phyloP scores from a whole-genome alignment of 2,888 invertebrate genomes.

The Leptinotarsa haldemani region DNA sequence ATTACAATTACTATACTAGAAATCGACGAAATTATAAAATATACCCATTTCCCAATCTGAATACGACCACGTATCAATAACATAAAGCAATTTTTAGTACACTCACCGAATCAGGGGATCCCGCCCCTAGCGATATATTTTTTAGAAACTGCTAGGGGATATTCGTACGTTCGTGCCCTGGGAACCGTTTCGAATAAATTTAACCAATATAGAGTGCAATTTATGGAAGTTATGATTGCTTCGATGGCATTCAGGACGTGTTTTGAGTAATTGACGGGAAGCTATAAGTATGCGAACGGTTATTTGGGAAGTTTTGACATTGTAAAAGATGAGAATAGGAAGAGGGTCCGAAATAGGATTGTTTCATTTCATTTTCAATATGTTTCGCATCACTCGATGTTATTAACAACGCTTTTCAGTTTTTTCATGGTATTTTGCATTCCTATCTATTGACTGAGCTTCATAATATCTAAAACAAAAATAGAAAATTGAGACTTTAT shows the following conservation, averaged over 20 bases:
- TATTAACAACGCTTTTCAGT: not conserved
- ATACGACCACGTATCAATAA: conserved; percentile 30
- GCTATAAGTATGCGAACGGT: conserved; percentile 1
- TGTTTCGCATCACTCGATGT: not conserved
- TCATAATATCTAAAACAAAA: too few species aligned
- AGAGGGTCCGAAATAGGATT: not conserved
- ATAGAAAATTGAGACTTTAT: too few species aligned
- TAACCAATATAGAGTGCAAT: conserved; percentile 33
- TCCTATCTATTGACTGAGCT: too few species aligned
- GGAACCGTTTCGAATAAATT: conserved; percentile 25
- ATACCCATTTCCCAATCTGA: not conserved
- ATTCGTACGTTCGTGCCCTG: conserved; percentile 21
- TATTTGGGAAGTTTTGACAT: not conserved
- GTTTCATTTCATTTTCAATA: not conserved
- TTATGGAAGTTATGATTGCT: conserved; percentile 36
- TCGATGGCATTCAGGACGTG: conserved; percentile 31
- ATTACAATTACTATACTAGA: not conserved
- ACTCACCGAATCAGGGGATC: conserved; percentile 34
- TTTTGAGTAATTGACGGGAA: conserved; percentile 35
- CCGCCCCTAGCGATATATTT: conserved; percentile 31
- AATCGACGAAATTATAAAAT: not conserved
- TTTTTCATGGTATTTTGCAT: too few species aligned
- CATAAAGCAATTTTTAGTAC: conserved; percentile 36
- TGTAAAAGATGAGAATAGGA: not conserved
- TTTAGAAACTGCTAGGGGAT: conserved; percentile 29